Evolutionary conservation across 2,888 invertebrate genomes (phyloP).

Genomic region (Embidobia sp.): DNA sequence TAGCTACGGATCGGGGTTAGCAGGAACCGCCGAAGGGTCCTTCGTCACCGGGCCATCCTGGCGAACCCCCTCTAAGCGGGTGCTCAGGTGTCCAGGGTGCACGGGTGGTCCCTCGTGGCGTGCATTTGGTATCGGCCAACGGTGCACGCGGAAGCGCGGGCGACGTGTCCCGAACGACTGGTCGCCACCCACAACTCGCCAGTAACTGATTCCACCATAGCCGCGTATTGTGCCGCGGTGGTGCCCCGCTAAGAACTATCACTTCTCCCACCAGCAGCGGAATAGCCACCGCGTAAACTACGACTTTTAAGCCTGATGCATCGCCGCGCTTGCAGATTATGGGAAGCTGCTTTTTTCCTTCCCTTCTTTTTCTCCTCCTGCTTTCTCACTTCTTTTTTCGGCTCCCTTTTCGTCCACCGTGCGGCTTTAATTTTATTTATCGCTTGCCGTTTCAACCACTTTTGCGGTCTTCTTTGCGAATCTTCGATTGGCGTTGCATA

Average conservation of each 20-base stretch:
- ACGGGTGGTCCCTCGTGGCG: conserved; percentile 7
- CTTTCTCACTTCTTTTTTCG: too few relatives aligned
- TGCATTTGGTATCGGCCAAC: conserved; percentile 10
- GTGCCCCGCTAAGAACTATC: conserved; percentile 78
- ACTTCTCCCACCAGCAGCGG: conserved; percentile 78
- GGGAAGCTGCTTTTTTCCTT: not conserved
- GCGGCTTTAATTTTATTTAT: too few relatives aligned
- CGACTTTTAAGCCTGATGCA: conserved; percentile 72
- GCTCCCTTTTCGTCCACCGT: too few relatives aligned
- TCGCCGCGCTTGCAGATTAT: conserved; percentile 44
- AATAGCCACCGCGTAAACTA: conserved; percentile 75
- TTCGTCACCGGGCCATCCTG: conserved; percentile 44
- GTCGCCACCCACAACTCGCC: conserved; percentile 80
- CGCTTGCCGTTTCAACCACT: too few relatives aligned
- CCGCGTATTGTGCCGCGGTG: conserved; percentile 77
- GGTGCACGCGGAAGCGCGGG: conserved; percentile 54
- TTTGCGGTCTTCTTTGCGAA: too few relatives aligned
- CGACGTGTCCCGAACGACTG: conserved; percentile 70
- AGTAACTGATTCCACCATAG: conserved; percentile 80
- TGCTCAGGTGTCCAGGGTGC: conserved; percentile 2
- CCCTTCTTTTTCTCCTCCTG: too few relatives aligned
- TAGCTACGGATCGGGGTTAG: too few relatives aligned
- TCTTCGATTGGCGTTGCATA: too few relatives aligned
- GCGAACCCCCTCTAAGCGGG: not conserved
- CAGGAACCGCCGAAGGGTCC: not conserved